phyloP scores from a whole-genome alignment of 2,113 vertebrate genomes.

The Porphyrio hochstetteri region DNA sequence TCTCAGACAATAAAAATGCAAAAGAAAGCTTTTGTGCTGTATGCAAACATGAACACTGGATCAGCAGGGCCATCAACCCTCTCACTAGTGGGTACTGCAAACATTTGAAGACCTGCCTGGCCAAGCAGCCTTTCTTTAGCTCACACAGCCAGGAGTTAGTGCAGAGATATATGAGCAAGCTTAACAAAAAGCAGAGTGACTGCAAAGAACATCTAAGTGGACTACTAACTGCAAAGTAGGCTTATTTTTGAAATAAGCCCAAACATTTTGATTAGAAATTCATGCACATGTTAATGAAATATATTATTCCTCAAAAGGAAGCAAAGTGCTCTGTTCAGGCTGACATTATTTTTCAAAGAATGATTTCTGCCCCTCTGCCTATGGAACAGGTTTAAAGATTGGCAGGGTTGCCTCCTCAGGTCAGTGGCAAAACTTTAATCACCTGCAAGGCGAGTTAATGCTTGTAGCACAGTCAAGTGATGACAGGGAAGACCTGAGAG shows the following conservation, averaged over 20 bases:
- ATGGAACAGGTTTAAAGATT: background rate
- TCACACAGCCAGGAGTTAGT: background rate
- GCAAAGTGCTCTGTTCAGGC: background rate
- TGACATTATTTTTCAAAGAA: background rate
- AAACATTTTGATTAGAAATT: background rate
- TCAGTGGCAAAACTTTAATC: background rate
- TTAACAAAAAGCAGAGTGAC: background rate
- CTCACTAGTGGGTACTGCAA: background rate
- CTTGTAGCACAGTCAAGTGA: background rate
- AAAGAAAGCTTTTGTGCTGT: background rate
- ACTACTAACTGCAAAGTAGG: background rate
- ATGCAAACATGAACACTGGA: background rate
- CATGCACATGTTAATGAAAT: background rate
- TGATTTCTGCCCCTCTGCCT: background rate
- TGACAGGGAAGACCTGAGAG: background rate
- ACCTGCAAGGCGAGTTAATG: background rate
- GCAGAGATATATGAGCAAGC: background rate
- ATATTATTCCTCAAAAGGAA: background rate
- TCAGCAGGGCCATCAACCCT: background rate
- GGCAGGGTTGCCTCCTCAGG: background rate
- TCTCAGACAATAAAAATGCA: background rate
- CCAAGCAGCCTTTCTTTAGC: background rate
- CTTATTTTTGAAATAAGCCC: background rate
- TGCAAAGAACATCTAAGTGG: background rate
- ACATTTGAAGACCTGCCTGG: background rate